Evolutionary conservation across 2,113 vertebrate genomes (phyloP).

Genomic region (Crocuta crocuta): DNA sequence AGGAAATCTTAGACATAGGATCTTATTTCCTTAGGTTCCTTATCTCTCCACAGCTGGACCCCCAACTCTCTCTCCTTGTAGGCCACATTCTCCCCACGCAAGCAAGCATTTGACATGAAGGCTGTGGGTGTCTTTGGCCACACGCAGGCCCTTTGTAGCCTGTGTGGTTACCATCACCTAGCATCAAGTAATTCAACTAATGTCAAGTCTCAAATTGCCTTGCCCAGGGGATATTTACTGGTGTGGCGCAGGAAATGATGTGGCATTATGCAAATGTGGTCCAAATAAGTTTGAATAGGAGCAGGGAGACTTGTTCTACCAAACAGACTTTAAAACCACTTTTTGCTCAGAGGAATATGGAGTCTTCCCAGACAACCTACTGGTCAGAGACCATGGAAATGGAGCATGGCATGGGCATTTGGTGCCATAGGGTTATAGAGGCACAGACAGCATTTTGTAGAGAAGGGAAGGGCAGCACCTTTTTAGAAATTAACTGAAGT

Average conservation of each 20-base stretch:
- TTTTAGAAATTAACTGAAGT: constrained; percentile 4
- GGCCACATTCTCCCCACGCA: background rate
- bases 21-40: background rate
- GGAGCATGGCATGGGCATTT: background rate
- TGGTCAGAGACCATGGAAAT: background rate
- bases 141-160: background rate
- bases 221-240: constrained; percentile 28
- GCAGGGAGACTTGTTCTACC: background rate
- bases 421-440: too few species aligned
- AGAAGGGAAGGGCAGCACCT: background rate
- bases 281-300: constrained; percentile 49
- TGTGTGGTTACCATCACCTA: constrained; percentile 10
- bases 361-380: background rate
- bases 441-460: background rate
- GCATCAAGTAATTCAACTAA: constrained; percentile 32
- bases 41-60: background rate
- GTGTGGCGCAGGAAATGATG: constrained; percentile 7
- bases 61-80: background rate
- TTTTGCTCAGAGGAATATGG: background rate
- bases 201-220: constrained; percentile 54
- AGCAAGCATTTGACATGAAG: background rate
- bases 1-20: background rate
- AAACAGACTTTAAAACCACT: background rate
- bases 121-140: background rate
- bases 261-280: constrained; percentile 60